phyloP scores from a whole-genome alignment of 1,140 invertebrate species.

The Drosophila kohkoa region DNA sequence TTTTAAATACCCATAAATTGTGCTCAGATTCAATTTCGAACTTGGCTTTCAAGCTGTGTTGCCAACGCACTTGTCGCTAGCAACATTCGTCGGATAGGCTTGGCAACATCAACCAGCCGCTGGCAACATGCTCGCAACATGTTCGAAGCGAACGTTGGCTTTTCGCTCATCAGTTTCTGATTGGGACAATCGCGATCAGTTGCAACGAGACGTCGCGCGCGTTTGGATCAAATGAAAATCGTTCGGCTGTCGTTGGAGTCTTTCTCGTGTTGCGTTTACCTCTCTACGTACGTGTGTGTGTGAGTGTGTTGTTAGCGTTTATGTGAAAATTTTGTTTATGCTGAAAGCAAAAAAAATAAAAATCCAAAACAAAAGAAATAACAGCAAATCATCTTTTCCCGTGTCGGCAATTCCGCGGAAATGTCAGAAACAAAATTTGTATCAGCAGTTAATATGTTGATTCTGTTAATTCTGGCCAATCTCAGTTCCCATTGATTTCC shows the following conservation, averaged over 20 bases:
- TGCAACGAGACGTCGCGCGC: conserved; percentile 66
- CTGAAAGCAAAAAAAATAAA: conserved; percentile 38
- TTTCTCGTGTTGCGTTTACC: conserved; percentile 15
- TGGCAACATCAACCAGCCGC: conserved; percentile 21
- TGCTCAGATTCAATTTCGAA: not conserved
- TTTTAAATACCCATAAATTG: not conserved
- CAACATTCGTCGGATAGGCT: conserved; percentile 29
- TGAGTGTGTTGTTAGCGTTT: conserved; percentile 35
- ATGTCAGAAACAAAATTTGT: conserved; percentile 44
- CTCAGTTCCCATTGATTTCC: conserved; percentile 59
- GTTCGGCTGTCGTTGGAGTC: conserved; percentile 31
- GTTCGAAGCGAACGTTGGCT: conserved; percentile 48
- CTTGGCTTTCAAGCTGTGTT: not conserved
- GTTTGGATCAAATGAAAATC: conserved; percentile 68
- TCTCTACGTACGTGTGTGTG: conserved; percentile 15
- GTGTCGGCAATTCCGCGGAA: conserved; percentile 64
- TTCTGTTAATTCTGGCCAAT: conserved; percentile 53
- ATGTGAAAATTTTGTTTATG: conserved; percentile 69
- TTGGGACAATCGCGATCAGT: conserved; percentile 54
- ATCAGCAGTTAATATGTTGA: conserved; percentile 64
- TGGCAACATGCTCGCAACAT: conserved; percentile 41
- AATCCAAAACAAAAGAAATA: conserved; percentile 23
- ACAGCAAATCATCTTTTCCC: conserved; percentile 46
- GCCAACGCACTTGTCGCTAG: conserved; percentile 37
- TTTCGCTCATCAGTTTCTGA: conserved; percentile 34